Conservation (phyloP, 2,797 vertebrate species). For the Onychomys torridus region DNA sequence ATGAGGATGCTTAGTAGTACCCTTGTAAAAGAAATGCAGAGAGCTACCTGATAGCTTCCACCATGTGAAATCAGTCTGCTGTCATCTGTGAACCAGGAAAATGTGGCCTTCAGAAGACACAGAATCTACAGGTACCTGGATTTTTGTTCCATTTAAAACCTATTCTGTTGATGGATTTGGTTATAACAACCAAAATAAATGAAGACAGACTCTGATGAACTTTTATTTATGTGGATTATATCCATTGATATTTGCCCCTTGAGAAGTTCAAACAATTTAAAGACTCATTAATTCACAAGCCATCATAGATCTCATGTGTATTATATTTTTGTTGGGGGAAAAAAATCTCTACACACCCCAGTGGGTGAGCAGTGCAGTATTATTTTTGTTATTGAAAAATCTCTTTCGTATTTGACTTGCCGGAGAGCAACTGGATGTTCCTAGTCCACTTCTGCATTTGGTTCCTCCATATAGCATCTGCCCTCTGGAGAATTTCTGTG, state of each 20-base stretch:
- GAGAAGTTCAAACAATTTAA: neutral
- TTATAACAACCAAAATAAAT: neutral
- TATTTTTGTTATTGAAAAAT: neutral
- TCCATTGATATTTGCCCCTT: neutral
- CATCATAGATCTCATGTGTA: neutral
- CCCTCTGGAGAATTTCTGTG: neutral
- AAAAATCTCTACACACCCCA: rapidly evolving
- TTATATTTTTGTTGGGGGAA: neutral
- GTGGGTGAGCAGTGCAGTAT: neutral
- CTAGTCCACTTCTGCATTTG: neutral
- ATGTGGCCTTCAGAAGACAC: neutral
- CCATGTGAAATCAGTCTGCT: neutral
- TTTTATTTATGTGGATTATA: neutral
- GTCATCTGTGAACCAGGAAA: neutral
- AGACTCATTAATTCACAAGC: neutral
- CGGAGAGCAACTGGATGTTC: neutral
- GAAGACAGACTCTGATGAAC: neutral
- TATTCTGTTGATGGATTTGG: neutral
- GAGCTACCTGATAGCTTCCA: neutral
- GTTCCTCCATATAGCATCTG: too few species aligned
- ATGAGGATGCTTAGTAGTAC: neutral
- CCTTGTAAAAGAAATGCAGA: neutral
- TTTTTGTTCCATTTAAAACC: neutral
- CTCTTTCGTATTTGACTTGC: neutral
- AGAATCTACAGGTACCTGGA: neutral